phyloP scores from a whole-genome alignment of 2,888 invertebrate genomes.

The Luperina nickerlii region DNA sequence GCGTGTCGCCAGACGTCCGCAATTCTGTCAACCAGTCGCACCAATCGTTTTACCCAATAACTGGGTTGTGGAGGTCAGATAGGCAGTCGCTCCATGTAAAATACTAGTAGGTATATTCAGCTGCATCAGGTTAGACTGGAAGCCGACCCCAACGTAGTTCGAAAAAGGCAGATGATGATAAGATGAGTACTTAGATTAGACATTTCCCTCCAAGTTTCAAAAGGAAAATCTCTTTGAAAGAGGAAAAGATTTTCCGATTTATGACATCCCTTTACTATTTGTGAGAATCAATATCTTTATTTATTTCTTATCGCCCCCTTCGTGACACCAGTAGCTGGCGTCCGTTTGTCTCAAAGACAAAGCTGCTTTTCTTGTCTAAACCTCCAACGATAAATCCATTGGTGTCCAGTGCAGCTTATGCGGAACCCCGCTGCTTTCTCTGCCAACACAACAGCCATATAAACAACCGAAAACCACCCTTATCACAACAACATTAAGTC shows the following conservation, averaged over 20 bases:
- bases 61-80: too few relatives aligned
- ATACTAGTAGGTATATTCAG: too few relatives aligned
- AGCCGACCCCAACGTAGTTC: too few relatives aligned
- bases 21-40: too few relatives aligned
- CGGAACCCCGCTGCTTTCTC: slow-evolving; percentile 67
- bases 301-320: slow-evolving; percentile 68
- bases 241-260: slow-evolving; percentile 47
- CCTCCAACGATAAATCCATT: slow-evolving; percentile 86
- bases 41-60: too few relatives aligned
- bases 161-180: too few relatives aligned
- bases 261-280: slow-evolving; percentile 58
- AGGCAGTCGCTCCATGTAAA: too few relatives aligned
- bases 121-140: too few relatives aligned
- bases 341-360: slow-evolving; percentile 85
- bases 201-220: slow-evolving; percentile 11
- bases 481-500: slow-evolving; percentile 29
- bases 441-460: slow-evolving; percentile 51
- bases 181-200: background rate
- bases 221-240: slow-evolving; percentile 19
- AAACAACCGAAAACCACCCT: slow-evolving; percentile 38
- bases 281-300: slow-evolving; percentile 67
- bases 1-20: too few relatives aligned
- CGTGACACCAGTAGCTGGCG: slow-evolving; percentile 70
- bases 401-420: slow-evolving; percentile 85
- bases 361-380: slow-evolving; percentile 84